A percentile compares a stretch with the other conserved stretches of the same genome.
Evolutionary conservation across 2,888 invertebrate species (phyloP).

Genomic region (Chrysopilus asiliformis): DNA sequence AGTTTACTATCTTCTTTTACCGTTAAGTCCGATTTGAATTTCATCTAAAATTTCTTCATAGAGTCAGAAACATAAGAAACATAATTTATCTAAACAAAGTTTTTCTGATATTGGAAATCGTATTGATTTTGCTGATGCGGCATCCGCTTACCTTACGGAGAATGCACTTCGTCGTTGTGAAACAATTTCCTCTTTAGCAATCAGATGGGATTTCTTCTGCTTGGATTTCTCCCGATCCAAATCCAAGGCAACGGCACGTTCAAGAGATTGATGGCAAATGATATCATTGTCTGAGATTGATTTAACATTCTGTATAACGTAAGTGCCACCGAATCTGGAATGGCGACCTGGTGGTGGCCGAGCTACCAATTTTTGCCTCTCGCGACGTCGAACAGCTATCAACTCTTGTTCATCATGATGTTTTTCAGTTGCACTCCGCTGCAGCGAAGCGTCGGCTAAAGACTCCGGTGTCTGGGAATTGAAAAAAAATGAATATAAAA

Average conservation of each 20-base stretch:
- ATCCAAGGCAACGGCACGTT: slow-evolving; percentile 60
- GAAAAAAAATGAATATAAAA: too few species aligned
- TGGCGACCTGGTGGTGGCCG: slow-evolving; percentile 44
- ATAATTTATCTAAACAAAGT: too few species aligned
- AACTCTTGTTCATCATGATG: slow-evolving; percentile 73
- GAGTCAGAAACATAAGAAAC: too few species aligned
- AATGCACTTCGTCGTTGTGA: slow-evolving; percentile 72
- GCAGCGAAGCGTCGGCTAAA: slow-evolving; percentile 59
- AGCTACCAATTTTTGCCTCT: slow-evolving; percentile 38
- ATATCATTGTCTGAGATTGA: slow-evolving; percentile 81
- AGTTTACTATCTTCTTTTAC: background rate
- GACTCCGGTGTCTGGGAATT: slow-evolving; percentile 47
- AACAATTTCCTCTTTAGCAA: slow-evolving; percentile 47
- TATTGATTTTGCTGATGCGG: too few species aligned
- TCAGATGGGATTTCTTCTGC: slow-evolving; percentile 62
- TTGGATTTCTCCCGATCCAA: slow-evolving; percentile 64
- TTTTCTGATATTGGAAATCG: too few species aligned
- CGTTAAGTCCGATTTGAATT: background rate
- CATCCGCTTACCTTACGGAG: slow-evolving; percentile 61
- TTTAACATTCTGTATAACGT: slow-evolving; percentile 82
- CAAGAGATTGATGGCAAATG: slow-evolving; percentile 76
- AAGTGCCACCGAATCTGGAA: slow-evolving; percentile 90
- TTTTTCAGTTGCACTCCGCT: slow-evolving; percentile 67
- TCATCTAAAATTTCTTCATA: background rate
- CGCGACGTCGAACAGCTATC: slow-evolving; percentile 56